A percentile compares a stretch with the other conserved stretches of the same genome.
phyloP scores from a whole-genome alignment of 2,888 invertebrate species.

The Synergus japonicus region DNA sequence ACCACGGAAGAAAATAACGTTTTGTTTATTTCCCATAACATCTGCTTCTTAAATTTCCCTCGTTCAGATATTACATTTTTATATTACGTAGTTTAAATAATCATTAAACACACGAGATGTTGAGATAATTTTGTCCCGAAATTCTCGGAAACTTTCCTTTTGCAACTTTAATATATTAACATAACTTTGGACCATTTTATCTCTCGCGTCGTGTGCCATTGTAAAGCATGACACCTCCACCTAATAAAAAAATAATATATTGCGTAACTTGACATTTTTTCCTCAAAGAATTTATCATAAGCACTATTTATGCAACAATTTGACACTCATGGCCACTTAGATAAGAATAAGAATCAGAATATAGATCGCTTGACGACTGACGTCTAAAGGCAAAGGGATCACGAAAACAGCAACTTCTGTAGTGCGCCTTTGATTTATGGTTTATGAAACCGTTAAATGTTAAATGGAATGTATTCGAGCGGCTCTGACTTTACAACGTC shows the following conservation, averaged over 20 bases:
- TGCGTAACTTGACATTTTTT: not conserved
- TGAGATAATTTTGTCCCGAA: not conserved
- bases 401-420: conserved; percentile 7
- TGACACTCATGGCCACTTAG: not conserved
- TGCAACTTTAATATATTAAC: not conserved
- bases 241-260: not conserved
- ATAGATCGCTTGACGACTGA: not conserved
- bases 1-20: not conserved
- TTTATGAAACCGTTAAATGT: conserved; percentile 27
- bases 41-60: not conserved
- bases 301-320: not conserved
- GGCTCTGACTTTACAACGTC: conserved; percentile 29
- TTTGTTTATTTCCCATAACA: not conserved
- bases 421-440: conserved; percentile 22
- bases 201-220: not conserved
- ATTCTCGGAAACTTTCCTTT: not conserved
- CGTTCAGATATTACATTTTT: not conserved
- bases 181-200: not conserved
- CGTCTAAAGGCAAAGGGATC: conserved; percentile 3
- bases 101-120: not conserved
- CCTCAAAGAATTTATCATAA: not conserved
- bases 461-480: conserved; percentile 32
- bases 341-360: not conserved
- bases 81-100: not conserved
- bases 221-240: not conserved